Evolutionary conservation across 1,140 invertebrate genomes (phyloP), one percentile per base, ranked within the genome.

Genomic region (Brachionus rubens): DNA sequence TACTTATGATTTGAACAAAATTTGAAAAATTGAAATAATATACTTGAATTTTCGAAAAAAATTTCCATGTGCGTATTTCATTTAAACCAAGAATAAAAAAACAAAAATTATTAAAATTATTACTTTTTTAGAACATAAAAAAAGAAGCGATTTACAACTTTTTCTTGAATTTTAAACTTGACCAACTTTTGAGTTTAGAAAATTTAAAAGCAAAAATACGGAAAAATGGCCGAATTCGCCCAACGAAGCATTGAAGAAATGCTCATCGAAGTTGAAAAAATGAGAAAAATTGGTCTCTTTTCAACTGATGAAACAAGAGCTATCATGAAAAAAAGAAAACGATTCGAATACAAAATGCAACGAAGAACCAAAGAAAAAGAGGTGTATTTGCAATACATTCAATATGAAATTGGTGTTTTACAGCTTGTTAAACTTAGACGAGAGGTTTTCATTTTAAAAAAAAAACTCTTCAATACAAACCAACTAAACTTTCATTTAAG

Each of bases 331-430:
- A 90, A 89, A 81, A 83, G 89, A 14, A 89, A 88, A 79, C 87
- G 88, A 75, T 88, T 88, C 82, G 90, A 91, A 81, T 90, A 91
- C 78, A 89, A 88, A 83, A 86, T 91, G 76, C 88, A 90, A 79
- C 84, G 88, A 75, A 84, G 85, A 79, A 86, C 86, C 1, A 91
- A 90, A 82, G 82, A 82, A 24, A 90, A 91, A 82, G 88, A 90
- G 79, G 90, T 91, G 81, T 90, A 87, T 82, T 82, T 90, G 9
- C 85, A 87, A 72, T 91, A 91, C 78, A 90, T 91, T 78, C 80
- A 84, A 82, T 91, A 90, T 82, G 88, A 90, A 83, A 86, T 89
- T 79, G 84, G 88, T 80, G 81, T 91, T n/a, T 80, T 91, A 6
- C 87, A 88, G 80, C 84, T 90, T 33, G 85, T 91, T 41, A 85